Conservation (phyloP, 2,888 invertebrate genomes). For the Pheosia tremula region DNA sequence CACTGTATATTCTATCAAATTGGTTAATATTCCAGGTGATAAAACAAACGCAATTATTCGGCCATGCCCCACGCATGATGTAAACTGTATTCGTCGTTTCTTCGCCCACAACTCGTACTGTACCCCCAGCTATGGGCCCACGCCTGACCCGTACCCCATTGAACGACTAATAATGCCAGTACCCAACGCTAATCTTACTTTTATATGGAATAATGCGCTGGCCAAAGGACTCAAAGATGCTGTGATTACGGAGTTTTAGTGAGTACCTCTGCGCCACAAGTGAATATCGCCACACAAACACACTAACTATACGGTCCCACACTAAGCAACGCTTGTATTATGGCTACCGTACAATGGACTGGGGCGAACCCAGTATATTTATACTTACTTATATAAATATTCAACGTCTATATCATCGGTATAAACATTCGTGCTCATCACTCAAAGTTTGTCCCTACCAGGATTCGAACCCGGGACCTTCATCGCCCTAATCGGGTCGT, state of each 20-base stretch:
- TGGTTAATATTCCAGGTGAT: not conserved
- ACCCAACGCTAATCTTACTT: slow-evolving; percentile 1
- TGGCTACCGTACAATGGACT: too few species aligned
- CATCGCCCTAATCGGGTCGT: too few species aligned
- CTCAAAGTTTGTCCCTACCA: too few species aligned
- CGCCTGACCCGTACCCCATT: not conserved
- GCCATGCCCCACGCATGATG: not conserved
- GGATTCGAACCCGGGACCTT: too few species aligned
- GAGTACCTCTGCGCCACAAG: not conserved
- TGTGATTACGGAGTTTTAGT: slow-evolving; percentile 1
- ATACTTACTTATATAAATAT: too few species aligned
- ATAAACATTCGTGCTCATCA: too few species aligned
- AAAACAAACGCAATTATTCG: not conserved
- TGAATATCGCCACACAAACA: too few species aligned
- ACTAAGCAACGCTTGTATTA: too few species aligned
- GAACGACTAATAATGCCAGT: not conserved
- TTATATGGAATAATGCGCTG: slow-evolving; percentile 1
- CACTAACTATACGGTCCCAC: too few species aligned
- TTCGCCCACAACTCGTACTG: slow-evolving; percentile 1
- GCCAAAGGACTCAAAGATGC: not conserved
- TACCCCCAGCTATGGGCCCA: not conserved
- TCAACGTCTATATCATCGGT: too few species aligned
- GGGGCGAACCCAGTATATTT: too few species aligned
- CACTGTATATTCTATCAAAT: too few species aligned
- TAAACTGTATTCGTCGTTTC: slow-evolving; percentile 2